phyloP scores from a whole-genome alignment of 2,888 invertebrate species.

The Seladonia tumulorum region DNA sequence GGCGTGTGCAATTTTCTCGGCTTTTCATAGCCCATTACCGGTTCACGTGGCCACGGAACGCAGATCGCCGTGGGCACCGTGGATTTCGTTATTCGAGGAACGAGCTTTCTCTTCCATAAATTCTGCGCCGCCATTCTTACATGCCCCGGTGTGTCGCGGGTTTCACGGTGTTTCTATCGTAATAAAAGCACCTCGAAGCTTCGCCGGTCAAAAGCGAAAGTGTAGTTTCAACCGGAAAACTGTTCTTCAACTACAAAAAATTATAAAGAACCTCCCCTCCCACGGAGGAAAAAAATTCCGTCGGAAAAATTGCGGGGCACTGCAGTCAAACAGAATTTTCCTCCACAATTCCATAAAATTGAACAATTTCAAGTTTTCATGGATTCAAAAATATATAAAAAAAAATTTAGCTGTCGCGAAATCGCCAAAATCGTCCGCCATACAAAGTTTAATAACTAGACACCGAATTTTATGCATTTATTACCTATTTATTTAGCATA shows the following conservation, averaged over 20 bases:
- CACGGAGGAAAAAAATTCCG: not conserved
- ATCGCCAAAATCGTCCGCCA: no score
- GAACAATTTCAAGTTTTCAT: no score
- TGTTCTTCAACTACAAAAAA: not conserved
- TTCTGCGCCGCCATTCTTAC: constrained; percentile 41
- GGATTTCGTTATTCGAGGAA: constrained; percentile 52
- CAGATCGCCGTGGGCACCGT: constrained; percentile 24
- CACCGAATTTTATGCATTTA: no score
- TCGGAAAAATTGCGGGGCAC: no score
- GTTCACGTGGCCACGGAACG: constrained; percentile 48
- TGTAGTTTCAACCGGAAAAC: not conserved
- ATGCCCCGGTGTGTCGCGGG: constrained; percentile 9
- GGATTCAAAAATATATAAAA: no score
- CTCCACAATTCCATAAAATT: no score
- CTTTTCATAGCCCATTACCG: constrained; percentile 1
- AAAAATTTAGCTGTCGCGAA: no score
- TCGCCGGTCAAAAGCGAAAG: constrained; percentile 15
- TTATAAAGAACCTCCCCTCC: not conserved
- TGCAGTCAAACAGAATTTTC: no score
- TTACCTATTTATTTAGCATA: no score
- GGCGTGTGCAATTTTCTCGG: constrained; percentile 25
- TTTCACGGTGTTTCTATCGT: constrained; percentile 24
- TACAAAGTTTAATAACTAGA: no score
- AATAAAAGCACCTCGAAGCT: not conserved
- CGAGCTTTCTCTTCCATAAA: constrained; percentile 60